Evolutionary conservation across 2,888 invertebrate species (phyloP), one percentile per base, ranked within the genome.

Genomic region (Philaethria dido): DNA sequence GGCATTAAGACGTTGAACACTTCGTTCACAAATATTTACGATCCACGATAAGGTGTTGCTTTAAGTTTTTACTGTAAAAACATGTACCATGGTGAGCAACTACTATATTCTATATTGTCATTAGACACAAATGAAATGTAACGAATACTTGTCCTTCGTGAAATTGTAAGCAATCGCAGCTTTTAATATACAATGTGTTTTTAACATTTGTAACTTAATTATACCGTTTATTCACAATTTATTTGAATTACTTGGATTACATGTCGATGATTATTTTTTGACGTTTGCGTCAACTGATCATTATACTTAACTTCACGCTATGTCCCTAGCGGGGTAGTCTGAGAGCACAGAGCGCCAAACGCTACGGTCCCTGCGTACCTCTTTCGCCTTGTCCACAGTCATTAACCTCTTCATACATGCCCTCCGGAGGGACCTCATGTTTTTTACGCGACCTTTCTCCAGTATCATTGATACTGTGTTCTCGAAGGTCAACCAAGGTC

Each of bases 1-100:
- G 47, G 48, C 22, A 39, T 44, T 39, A 62, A 62, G n/a, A 50
- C 45, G 39, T 39, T 39, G 11, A 50, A 50, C 22, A 48, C 39
- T 57, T 22, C 22, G n/a, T 25, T 57, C 42, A n/a, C 57, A 57
- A 57, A 9, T 57, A 57, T 39, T 22, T 42, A 22, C 9, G 5
- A n/a, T 22, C 22, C 4, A n/a, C 16, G 57, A 57, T 29, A 57
- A n/a, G 39, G 4, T 39, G 39, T n/a, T 22, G 11, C 11, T 39
- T 57, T 57, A 9, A 22, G 5, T 33, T 33, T 29, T 3, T 9
- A 33, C 33, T 1, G 33, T 9, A 33, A 33, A 33, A 6, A 29
- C 8, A 33, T 33, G 33, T 33, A 33, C 25, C 25, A n/a, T n/a
- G n/a, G n/a, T n/a, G n/a, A n/a, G n/a, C n/a, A n/a, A n/a, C n/a